Conservation (phyloP, 2,113 vertebrate species). For the Eidolon helvum region DNA sequence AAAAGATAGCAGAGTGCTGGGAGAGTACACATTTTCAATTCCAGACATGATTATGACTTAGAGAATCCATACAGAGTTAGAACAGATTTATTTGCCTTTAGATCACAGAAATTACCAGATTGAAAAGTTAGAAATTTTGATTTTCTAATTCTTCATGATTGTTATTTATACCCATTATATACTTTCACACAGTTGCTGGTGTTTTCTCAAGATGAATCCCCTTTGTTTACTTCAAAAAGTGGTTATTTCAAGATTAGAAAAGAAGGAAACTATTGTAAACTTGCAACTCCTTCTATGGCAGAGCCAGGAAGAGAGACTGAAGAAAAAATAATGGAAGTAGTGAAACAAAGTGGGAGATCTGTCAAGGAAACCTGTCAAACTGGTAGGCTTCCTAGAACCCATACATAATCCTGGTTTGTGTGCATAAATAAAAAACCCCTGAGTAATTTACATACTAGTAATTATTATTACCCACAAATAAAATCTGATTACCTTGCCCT, state of each 20-base stretch:
- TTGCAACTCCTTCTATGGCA: not conserved
- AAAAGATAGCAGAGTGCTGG: not conserved
- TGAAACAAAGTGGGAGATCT: too few relatives aligned
- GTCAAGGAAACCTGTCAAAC: not conserved
- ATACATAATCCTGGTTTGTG: not conserved
- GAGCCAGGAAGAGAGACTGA: not conserved
- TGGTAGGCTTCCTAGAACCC: not conserved
- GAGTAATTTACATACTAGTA: not conserved
- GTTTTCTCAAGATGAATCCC: not conserved
- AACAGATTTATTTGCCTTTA: not conserved
- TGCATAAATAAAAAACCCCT: not conserved
- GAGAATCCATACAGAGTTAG: not conserved
- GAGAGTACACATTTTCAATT: not conserved
- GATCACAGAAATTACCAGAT: not conserved
- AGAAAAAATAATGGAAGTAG: too few relatives aligned
- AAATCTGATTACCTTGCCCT: not conserved
- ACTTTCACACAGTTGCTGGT: not conserved
- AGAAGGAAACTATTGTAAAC: not conserved
- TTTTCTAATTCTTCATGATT: not conserved
- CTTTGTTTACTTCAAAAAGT: not conserved
- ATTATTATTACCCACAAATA: not conserved
- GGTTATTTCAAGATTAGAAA: not conserved
- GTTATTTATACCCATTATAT: not conserved
- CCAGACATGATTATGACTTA: not conserved
- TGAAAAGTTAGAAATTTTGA: not conserved